Conservation (phyloP, 2,888 invertebrate species). For the Watsonalla binaria region DNA sequence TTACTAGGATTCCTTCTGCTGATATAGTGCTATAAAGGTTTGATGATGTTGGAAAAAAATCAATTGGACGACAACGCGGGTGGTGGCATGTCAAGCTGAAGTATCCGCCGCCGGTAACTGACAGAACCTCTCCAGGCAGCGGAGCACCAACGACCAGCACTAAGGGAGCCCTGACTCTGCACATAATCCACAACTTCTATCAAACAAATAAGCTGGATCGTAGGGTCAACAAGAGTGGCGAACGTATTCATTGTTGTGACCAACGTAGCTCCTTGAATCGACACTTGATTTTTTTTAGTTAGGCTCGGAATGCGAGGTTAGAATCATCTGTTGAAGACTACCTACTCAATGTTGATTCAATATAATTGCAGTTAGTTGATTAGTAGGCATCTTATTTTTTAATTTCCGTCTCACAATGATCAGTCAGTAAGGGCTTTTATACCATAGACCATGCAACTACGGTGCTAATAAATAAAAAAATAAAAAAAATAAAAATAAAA, state of each 20-base stretch:
- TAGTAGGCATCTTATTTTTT: not conserved
- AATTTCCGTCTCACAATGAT: not conserved
- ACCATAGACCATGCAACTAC: too few species aligned
- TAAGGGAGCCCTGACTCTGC: conserved; percentile 31
- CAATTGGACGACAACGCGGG: conserved; percentile 33
- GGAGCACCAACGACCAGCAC: conserved; percentile 29
- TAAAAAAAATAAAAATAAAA: too few species aligned
- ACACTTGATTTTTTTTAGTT: conserved; percentile 58
- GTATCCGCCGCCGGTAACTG: conserved; percentile 42
- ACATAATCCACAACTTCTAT: conserved; percentile 18
- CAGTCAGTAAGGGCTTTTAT: too few species aligned
- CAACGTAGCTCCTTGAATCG: conserved; percentile 57
- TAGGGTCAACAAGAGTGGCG: conserved; percentile 35
- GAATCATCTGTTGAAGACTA: conserved; percentile 43
- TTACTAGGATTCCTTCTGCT: not conserved
- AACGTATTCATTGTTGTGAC: conserved; percentile 44
- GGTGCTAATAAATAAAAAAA: too few species aligned
- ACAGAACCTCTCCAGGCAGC: conserved; percentile 34
- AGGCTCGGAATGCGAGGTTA: conserved; percentile 54
- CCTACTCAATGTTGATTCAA: conserved; percentile 30
- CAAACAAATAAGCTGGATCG: conserved; percentile 44
- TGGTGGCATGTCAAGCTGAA: conserved; percentile 43
- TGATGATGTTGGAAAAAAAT: conserved; percentile 13
- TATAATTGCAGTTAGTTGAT: conserved; percentile 19
- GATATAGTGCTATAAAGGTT: conserved; percentile 5